Base-by-base conservation (phyloP, 2,888 invertebrate genomes). In the Stomorhina lunata region DNA sequence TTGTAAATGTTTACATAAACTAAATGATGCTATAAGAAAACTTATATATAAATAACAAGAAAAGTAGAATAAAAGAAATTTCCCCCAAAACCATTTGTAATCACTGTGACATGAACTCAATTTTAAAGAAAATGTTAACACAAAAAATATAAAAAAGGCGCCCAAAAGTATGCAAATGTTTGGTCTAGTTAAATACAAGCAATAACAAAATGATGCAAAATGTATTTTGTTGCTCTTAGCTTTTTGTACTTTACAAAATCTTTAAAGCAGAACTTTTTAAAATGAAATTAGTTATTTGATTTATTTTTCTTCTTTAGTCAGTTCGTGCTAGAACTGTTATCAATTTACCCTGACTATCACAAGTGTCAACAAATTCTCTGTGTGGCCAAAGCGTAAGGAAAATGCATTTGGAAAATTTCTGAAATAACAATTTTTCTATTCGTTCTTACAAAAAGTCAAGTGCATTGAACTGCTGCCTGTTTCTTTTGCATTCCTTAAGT, bases 161-260 rank as follows among this genome's bases (percentile, higher is more conserved):
- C 79, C 79, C 53, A 53, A 59, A 61, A 73, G 68, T 61, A 80
- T 73, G 79, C 79, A 80, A 73, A 80, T 80, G 40, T 61, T 68
- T 61, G 40, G 17, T 34, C n/a, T 45, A 20, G 2, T 4, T 3
- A 27, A 53, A 37, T 59, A 22, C 7, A 6, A 32, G 34, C 10
- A 61, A 40, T 1, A 43, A 10, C 32, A 22, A 40, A 48, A n/a
- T 50, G 43, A 27, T 25, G 27, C 25, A 45, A 20, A 45, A 2
- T 9, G 9, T 45, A 12, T 61, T 22, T 61, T 40, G 40, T 25
- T 22, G 4, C 40, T 29, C 29, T 29, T 55, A 22, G 55, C 3
- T 57, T 34, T 27, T 57, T 15, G 9, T 10, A 34, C 40, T 17
- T 29, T 61, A 43, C 0, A 9, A 61, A 32, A 25, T 5, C 40